Percentiles rank a stretch among this genome's conserved stretches.
Conservation (phyloP, 2,888 invertebrate genomes). For the Nemoura dubitans region DNA sequence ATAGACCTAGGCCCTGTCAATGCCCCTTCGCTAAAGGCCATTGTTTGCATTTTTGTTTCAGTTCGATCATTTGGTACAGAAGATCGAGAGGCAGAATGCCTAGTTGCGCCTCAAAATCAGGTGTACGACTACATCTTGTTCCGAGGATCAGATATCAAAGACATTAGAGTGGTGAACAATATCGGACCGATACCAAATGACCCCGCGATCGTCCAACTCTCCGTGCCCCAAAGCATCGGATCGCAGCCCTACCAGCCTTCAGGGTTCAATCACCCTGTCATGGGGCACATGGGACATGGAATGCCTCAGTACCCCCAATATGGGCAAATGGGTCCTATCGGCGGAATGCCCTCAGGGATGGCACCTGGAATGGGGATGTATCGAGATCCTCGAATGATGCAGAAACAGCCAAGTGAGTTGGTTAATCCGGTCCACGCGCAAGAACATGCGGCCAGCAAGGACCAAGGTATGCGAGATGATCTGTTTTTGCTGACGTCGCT, state of each 20-base stretch:
- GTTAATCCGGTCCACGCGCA: constrained; percentile 56
- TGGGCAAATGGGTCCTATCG: constrained; percentile 60
- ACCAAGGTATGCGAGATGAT: constrained; percentile 60
- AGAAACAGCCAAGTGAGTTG: constrained; percentile 73
- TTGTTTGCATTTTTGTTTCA: constrained; percentile 58
- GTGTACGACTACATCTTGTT: constrained; percentile 99
- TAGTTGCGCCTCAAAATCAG: constrained; percentile 96
- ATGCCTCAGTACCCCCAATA: constrained; percentile 63
- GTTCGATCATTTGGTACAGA: constrained; percentile 99
- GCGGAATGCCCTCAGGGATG: constrained; percentile 59
- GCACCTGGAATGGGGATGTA: constrained; percentile 64
- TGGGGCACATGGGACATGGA: constrained; percentile 68
- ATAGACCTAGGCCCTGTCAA: not conserved
- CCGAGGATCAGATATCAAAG: constrained; percentile 98
- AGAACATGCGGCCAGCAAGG: constrained; percentile 61
- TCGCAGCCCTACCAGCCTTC: constrained; percentile 69
- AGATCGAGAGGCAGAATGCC: constrained; percentile 93
- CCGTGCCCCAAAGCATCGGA: constrained; percentile 76
- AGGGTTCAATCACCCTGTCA: constrained; percentile 76
- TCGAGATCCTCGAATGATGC: constrained; percentile 60
- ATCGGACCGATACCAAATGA: constrained; percentile 89
- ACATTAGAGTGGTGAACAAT: constrained; percentile 94
- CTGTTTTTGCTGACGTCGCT: constrained; percentile 45
- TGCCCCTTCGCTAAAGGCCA: too few relatives aligned
- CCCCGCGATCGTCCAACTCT: constrained; percentile 96